Percentiles rank a stretch among this genome's conserved stretches.
These are phyloP conservation scores for Agapetus fuscipes DNA, from an alignment of 2,888 invertebrate genomes.

Conservation along the genomic window DNA sequence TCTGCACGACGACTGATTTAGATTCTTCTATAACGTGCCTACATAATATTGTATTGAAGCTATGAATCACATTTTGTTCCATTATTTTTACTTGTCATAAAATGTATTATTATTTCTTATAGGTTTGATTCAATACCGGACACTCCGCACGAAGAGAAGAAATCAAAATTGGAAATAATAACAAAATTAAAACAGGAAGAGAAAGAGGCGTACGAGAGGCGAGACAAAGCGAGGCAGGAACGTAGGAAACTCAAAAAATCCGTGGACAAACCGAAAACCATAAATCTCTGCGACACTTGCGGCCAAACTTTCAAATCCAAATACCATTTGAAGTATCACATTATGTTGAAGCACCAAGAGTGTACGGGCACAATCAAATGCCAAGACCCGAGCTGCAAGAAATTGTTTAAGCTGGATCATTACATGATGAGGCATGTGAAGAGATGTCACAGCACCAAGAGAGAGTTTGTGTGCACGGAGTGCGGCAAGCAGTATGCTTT, in stretches of 20 bases:
- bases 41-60: no score
- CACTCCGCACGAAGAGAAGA: no score
- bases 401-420: conserved; percentile 28
- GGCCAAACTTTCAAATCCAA: conserved; percentile 19
- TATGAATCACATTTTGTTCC: no score
- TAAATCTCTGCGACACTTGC: conserved; percentile 19
- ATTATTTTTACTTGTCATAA: no score
- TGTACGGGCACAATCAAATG: conserved; percentile 26
- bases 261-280: neutral
- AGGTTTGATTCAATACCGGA: no score
- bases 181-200: no score
- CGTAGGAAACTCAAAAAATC: neutral
- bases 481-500: conserved; percentile 35
- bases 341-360: conserved; percentile 13
- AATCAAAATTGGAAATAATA: no score
- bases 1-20: no score
- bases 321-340: conserved; percentile 18
- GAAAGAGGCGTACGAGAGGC: conserved; percentile 3
- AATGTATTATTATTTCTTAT: no score
- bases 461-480: conserved; percentile 32
- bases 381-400: conserved; percentile 28
- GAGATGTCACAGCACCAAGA: conserved; percentile 30
- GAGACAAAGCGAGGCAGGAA: neutral
- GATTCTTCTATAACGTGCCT: no score
- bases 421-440: conserved; percentile 34